Evolutionary conservation across 2,113 vertebrate genomes (phyloP).

Genomic region (Cyprichromis sp.): DNA sequence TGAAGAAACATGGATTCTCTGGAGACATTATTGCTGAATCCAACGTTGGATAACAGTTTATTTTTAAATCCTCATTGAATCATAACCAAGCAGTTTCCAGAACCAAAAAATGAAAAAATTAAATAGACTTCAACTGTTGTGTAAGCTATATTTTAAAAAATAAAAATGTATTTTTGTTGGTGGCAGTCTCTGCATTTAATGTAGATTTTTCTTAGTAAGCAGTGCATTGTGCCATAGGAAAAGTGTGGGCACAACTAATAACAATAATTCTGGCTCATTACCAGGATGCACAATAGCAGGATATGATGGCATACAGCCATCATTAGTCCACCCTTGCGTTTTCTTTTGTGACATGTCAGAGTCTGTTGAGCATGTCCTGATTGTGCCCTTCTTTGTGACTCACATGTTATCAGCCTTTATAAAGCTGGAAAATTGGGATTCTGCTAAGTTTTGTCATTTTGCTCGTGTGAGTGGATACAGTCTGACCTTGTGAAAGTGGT

Average conservation of each 20-base stretch:
- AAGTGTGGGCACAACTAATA: neutral
- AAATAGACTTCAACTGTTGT: neutral
- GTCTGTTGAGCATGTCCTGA: neutral
- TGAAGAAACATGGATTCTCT: neutral
- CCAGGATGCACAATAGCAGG: neutral
- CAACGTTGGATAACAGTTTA: neutral
- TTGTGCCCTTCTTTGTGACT: neutral
- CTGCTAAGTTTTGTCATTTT: neutral
- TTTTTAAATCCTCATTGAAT: neutral
- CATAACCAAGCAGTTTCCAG: neutral
- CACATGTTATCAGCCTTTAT: fast-evolving
- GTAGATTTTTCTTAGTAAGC: neutral
- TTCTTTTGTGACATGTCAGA: neutral
- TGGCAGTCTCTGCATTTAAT: neutral
- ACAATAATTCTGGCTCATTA: neutral
- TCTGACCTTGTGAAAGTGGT: neutral
- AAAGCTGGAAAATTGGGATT: neutral
- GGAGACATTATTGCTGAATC: neutral
- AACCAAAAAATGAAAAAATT: neutral
- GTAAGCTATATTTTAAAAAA: neutral
- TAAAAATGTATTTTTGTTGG: neutral
- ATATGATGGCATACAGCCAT: neutral
- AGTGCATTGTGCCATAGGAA: neutral
- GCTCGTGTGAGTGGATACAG: neutral
- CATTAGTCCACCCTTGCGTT: fast-evolving